Percentiles rank a stretch among this genome's conserved stretches.
Conservation (phyloP, 2,113 vertebrate genomes). For the Brachyhypopomus gauderio region DNA sequence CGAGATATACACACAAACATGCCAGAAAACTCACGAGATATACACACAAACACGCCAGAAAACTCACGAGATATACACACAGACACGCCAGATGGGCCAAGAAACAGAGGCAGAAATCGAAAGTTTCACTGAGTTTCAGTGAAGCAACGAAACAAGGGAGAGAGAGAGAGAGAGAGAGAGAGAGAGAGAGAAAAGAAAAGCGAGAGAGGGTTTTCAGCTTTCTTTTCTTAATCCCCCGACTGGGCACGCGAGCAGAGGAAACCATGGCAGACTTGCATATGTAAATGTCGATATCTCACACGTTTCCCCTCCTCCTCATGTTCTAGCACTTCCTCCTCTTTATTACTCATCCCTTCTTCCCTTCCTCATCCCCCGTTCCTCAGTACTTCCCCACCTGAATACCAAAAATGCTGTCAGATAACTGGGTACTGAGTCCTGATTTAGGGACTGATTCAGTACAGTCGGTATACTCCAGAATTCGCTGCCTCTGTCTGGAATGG, state of each 20-base stretch:
- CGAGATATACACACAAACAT: too few relatives aligned
- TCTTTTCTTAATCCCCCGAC: slow-evolving; percentile 20
- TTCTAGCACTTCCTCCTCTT: slow-evolving; percentile 4
- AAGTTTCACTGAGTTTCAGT: slow-evolving; percentile 37
- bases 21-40: too few relatives aligned
- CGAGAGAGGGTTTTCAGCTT: not conserved
- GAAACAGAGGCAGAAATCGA: slow-evolving; percentile 31
- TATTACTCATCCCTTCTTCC: slow-evolving; percentile 20
- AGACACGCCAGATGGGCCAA: not conserved
- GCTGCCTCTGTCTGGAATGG: too few relatives aligned
- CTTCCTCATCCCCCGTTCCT: slow-evolving; percentile 3
- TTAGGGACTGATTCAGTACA: too few relatives aligned
- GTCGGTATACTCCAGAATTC: too few relatives aligned
- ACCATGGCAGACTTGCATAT: not conserved
- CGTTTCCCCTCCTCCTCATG: slow-evolving; percentile 2
- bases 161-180: not conserved
- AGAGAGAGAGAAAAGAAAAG: not conserved
- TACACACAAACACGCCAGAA: too few relatives aligned
- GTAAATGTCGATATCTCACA: not conserved
- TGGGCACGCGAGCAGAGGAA: not conserved
- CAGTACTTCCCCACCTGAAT: not conserved
- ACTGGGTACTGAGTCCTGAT: too few relatives aligned
- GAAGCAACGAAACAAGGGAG: slow-evolving; percentile 1
- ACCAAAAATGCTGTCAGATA: too few relatives aligned
- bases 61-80: too few relatives aligned